These are phyloP conservation scores for Hydrocynus forskahlii DNA, from an alignment of 2,797 vertebrate genomes.

Conservation along the genomic window DNA sequence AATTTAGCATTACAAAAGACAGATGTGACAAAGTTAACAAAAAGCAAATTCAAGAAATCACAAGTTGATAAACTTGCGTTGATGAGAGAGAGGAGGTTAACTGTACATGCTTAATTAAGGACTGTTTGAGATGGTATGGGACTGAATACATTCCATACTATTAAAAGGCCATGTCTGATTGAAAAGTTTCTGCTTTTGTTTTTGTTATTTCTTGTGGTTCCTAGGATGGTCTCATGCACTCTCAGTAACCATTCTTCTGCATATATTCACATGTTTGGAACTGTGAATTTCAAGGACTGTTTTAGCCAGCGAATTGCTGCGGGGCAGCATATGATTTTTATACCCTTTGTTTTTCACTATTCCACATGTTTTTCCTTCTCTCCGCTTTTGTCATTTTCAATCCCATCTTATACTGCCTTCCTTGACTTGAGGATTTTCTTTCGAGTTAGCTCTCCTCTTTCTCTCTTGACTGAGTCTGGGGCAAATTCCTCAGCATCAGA, in stretches of 20 bases:
- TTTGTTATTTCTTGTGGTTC: slow-evolving; percentile 56
- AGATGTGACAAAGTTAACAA: too few species aligned
- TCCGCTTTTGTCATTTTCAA: slow-evolving; percentile 34
- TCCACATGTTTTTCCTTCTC: slow-evolving; percentile 27
- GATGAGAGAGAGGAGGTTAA: too few species aligned
- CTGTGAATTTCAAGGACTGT: slow-evolving; percentile 58
- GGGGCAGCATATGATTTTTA: slow-evolving; percentile 58
- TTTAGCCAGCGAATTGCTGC: slow-evolving; percentile 32
- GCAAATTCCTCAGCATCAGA: not conserved
- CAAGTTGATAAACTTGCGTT: too few species aligned
- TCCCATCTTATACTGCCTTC: not conserved
- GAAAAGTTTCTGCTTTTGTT: slow-evolving; percentile 50
- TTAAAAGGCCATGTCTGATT: slow-evolving; percentile 46
- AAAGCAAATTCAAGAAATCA: too few species aligned
- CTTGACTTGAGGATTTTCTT: not conserved
- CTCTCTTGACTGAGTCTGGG: slow-evolving; percentile 8
- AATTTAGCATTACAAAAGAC: not conserved
- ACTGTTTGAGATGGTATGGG: not conserved
- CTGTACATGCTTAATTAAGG: not conserved
- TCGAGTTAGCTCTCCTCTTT: not conserved
- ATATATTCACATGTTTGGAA: slow-evolving; percentile 59
- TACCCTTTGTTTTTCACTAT: slow-evolving; percentile 49
- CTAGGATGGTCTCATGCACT: slow-evolving; percentile 27
- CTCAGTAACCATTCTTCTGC: slow-evolving; percentile 39
- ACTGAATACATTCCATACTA: slow-evolving; percentile 7